phyloP scores from a whole-genome alignment of 1,140 invertebrate species.

The Lordiphosa collinella region DNA sequence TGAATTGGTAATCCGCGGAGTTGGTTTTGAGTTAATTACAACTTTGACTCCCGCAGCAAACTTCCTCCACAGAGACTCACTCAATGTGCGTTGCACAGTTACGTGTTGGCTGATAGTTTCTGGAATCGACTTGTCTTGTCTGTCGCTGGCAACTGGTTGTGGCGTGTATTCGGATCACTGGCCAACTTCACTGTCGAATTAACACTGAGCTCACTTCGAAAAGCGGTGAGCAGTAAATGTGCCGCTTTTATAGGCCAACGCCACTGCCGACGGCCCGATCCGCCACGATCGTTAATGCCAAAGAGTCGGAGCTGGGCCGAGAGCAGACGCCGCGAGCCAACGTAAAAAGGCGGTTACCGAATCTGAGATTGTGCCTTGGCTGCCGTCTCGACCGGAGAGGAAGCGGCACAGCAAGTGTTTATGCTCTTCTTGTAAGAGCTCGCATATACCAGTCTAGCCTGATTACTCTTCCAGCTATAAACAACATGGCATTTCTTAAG shows the following conservation, averaged over 20 bases:
- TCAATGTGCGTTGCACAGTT: constrained; percentile 19
- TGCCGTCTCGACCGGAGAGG: background rate
- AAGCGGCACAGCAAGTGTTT: background rate
- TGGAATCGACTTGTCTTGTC: constrained; percentile 27
- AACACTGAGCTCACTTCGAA: constrained; percentile 72
- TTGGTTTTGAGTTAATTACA: background rate
- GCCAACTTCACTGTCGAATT: constrained; percentile 58
- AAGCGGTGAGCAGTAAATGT: constrained; percentile 69
- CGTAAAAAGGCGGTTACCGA: constrained; percentile 12
- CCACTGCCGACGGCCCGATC: constrained; percentile 23
- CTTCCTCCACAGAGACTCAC: constrained; percentile 13
- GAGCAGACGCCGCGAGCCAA: constrained; percentile 8
- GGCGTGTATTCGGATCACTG: constrained; percentile 28
- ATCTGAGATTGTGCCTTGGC: constrained; percentile 2
- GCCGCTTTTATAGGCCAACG: constrained; percentile 65
- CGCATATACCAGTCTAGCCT: no score
- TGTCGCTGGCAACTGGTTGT: constrained; percentile 43
- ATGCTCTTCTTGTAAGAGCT: constrained; percentile 14
- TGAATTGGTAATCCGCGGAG: constrained; percentile 7
- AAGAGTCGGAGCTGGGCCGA: constrained; percentile 32
- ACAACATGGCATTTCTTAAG: background rate
- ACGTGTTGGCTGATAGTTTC: constrained; percentile 26
- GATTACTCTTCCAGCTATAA: background rate
- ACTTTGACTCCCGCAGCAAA: constrained; percentile 1
- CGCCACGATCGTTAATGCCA: constrained; percentile 62